Conservation (phyloP, 2,113 vertebrate genomes). For the Bostrychus sinensis region DNA sequence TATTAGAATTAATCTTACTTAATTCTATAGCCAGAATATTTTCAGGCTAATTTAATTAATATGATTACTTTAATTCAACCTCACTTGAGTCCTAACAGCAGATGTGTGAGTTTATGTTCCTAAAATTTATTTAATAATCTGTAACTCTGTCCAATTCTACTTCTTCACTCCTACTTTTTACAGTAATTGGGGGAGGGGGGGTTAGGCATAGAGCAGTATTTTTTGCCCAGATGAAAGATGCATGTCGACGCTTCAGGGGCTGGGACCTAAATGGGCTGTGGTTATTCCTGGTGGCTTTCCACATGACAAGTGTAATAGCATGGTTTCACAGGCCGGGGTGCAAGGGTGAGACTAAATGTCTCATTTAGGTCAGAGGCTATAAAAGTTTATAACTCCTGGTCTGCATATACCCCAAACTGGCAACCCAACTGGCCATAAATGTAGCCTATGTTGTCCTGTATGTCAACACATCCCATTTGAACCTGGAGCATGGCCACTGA, state of each 20-base stretch:
- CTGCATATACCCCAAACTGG: conserved; percentile 61
- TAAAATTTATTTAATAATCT: no score
- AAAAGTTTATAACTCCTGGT: conserved; percentile 66
- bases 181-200: not conserved
- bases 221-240: conserved; percentile 42
- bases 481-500: conserved; percentile 45
- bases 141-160: no score
- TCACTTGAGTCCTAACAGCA: no score
- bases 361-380: conserved; percentile 69
- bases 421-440: conserved; percentile 57
- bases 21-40: no score
- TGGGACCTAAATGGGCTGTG: conserved; percentile 59
- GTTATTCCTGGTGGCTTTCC: conserved; percentile 58
- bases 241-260: conserved; percentile 34
- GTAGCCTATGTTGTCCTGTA: conserved; percentile 52
- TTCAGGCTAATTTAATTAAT: no score
- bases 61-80: no score
- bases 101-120: no score
- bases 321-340: conserved; percentile 58
- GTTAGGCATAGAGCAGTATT: conserved; percentile 24
- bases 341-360: conserved; percentile 68
- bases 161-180: not conserved
- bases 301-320: conserved; percentile 68
- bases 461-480: conserved; percentile 62
- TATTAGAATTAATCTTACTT: no score